Evolutionary conservation across 2,113 vertebrate species (phyloP), one percentile per base, ranked within the genome.

Genomic region (Mirza zaza): DNA sequence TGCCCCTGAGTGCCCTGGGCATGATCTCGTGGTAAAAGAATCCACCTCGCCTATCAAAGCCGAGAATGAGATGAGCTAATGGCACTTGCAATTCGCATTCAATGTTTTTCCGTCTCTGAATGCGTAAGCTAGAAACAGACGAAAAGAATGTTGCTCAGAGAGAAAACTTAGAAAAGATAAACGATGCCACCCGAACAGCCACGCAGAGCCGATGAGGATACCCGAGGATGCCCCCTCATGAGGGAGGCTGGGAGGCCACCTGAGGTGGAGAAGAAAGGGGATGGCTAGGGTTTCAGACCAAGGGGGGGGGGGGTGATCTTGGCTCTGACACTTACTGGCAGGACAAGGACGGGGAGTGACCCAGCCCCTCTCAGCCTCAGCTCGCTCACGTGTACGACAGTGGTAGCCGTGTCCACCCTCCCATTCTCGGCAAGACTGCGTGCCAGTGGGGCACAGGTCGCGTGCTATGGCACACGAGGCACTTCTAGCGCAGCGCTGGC

Each of bases 21-120:
- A 65, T 77, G 91, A 97, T 39, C 83, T 97, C 34, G 25, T 17
- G 7, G 59, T 34, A 5, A 93, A 94, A 96, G 85, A 97, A 97
- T 96, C 86, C 89, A 93, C 89, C 91, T 93, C 92, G 86, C 67
- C 91, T 95, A 89, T 96, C 89, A 90, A 79, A 94, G 63, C 61
- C 25, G 79, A 71, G 48, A 59, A 77, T 34, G 18, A 91, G 89
- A 85, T 52, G 32, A 91, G 89, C 88, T 65, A 27, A 77, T 71
- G 79, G 86, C 45, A 14, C 86, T 89, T 50, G 63, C 29, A 88
- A 42, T 86, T 88, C 48, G 45, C 68, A 48, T 25, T 81, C 27
- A 14, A 36, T 67, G 48, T 34, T 84, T 94, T 87, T 50, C 36
- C 73, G 45, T 77, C 59, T 86, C 32, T 48, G 84, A 87, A 63